A percentile compares a stretch with the other conserved stretches of the same genome.
Conservation (phyloP, 2,888 invertebrate genomes). For the Drosophila buzzatii region DNA sequence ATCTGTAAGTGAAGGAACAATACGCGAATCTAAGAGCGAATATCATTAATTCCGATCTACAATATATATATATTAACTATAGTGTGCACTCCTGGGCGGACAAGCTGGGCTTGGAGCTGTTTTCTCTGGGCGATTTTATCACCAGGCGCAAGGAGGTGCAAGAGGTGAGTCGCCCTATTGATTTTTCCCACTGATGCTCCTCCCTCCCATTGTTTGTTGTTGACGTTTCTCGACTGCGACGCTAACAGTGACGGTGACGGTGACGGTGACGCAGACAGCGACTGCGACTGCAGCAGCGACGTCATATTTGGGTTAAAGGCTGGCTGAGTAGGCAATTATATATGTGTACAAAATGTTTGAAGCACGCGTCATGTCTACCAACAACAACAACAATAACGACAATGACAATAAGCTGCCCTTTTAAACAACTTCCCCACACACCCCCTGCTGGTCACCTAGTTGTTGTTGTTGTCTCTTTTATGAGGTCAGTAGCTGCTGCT, state of each 20-base stretch:
- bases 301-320: conserved; percentile 71
- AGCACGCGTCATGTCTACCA: conserved; percentile 31
- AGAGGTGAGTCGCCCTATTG: conserved; percentile 87
- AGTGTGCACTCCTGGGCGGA: conserved; percentile 94
- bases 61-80: conserved; percentile 26
- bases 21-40: neutral
- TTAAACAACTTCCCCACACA: neutral
- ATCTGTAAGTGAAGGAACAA: conserved; percentile 77
- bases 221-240: conserved; percentile 57
- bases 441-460: conserved; percentile 22
- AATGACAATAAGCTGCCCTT: neutral
- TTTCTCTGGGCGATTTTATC: conserved; percentile 92
- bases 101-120: conserved; percentile 92
- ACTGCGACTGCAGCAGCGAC: conserved; percentile 47
- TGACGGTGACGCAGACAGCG: conserved; percentile 4
- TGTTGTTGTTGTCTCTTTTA: conserved; percentile 45
- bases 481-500: conserved; percentile 63
- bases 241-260: conserved; percentile 6
- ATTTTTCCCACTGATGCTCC: conserved; percentile 76
- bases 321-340: conserved; percentile 61
- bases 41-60: conserved; percentile 42
- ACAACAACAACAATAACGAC: conserved; percentile 11
- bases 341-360: conserved; percentile 43
- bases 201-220: conserved; percentile 47
- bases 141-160: conserved; percentile 92